These are phyloP conservation scores for Microtus ochrogaster DNA, from an alignment of 2,113 vertebrate genomes.

Conservation along the genomic window DNA sequence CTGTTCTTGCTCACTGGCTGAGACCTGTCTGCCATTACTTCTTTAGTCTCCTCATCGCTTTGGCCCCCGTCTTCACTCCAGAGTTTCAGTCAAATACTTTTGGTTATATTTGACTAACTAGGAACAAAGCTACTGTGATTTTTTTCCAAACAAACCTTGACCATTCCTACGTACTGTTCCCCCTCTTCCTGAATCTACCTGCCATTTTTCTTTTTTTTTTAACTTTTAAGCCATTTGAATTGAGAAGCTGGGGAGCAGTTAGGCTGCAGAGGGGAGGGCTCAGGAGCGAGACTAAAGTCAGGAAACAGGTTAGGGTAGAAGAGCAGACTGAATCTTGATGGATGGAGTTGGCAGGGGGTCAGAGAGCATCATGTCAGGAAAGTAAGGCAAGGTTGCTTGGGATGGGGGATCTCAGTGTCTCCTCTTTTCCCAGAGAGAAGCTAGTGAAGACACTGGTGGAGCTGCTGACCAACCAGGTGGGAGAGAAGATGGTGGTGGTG, in stretches of 20 bases:
- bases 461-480: conserved; percentile 87
- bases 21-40: not conserved
- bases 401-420: not conserved
- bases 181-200: not conserved
- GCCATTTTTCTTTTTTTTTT: not conserved
- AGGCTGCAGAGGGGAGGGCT: not conserved
- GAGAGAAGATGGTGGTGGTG: conserved; percentile 87
- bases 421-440: conserved; percentile 88
- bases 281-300: not conserved
- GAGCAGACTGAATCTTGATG: not conserved
- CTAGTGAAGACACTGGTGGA: conserved; percentile 93
- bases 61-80: not conserved
- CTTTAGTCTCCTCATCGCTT: not conserved
- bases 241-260: not conserved
- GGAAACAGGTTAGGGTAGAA: not conserved
- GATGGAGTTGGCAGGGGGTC: not conserved
- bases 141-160: not conserved
- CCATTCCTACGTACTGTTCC: conserved; percentile 1
- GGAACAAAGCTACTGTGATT: not conserved
- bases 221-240: conserved; percentile 16
- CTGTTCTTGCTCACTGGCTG: not conserved
- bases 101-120: conserved; percentile 17
- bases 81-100: conserved; percentile 32
- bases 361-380: not conserved
- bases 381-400: accelerated